Evolutionary conservation across 2,797 vertebrate genomes (phyloP).

Genomic region (Enteromius argenteus): DNA sequence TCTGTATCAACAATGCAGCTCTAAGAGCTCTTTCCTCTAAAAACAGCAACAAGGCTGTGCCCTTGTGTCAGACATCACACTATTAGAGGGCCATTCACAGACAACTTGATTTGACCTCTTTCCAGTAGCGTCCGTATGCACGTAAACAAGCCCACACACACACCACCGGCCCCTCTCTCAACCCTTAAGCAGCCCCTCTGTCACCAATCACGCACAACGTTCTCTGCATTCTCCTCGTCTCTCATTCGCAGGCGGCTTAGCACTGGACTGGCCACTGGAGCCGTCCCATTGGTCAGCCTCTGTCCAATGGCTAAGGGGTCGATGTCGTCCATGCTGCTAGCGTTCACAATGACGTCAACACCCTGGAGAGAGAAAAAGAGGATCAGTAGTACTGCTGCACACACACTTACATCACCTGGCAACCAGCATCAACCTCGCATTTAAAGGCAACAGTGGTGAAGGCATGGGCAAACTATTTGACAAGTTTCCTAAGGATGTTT

Average conservation of each 20-base stretch:
- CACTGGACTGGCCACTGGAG: constrained; percentile 88
- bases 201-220: constrained; percentile 80
- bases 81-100: constrained; percentile 52
- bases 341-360: constrained; percentile 91
- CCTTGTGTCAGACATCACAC: constrained; percentile 51
- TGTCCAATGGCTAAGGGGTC: constrained; percentile 92
- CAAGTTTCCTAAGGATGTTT: background rate
- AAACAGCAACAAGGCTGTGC: constrained; percentile 48
- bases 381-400: constrained; percentile 23
- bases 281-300: constrained; percentile 90
- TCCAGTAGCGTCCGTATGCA: background rate
- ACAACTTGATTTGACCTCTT: constrained; percentile 45
- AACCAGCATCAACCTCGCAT: constrained; percentile 30
- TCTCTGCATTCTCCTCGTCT: constrained; percentile 86
- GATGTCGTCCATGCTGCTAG: constrained; percentile 96
- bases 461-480: background rate
- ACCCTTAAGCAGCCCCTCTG: background rate
- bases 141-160: constrained; percentile 12
- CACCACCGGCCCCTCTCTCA: constrained; percentile 7
- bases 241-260: constrained; percentile 87
- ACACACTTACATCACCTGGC: constrained; percentile 25
- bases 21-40: constrained; percentile 46
- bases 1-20: constrained; percentile 44
- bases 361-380: constrained; percentile 76
- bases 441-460: constrained; percentile 1